Base-by-base conservation (phyloP, 2,113 vertebrate genomes). In the Sisor rabdophorus region DNA sequence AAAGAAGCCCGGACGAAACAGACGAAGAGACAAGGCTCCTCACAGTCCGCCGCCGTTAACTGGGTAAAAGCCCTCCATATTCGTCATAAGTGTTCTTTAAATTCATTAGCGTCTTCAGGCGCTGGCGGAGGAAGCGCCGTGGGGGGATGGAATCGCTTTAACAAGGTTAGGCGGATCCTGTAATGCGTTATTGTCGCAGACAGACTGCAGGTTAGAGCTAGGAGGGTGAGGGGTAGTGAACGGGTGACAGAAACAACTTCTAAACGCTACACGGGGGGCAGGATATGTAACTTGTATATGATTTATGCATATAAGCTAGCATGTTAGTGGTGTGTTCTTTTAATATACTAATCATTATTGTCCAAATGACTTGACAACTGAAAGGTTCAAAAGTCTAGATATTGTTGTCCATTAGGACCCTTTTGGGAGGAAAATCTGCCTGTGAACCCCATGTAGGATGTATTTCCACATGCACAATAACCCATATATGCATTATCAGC, bases 11-110 rank as follows among this genome's bases (percentile, higher is more conserved):
- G 64, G 85, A 86, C 83, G 53, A 85, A 88, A 91, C 87, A 89
- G 91, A 61, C 89, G 87, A 58, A 83, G 89, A 88, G 90, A 87
- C 84, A 75, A 73, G 90, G 91, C 90, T 91, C 91, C 91, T 89
- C 84, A 64, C 73, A 89, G 89, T 89, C 89, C 85, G 90, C 87
- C 86, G 88, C 89, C 88, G 89, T 89, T 90, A 87, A 90, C 90
- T 90, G 90, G 88, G 91, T 91, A 92, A 93, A 92, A 92, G 89
- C 91, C 88, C 88, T 88, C 90, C 87, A 90, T 90, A 90, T 92
- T 92, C 89, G 89, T 90, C 87, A 89, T 91, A 91, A 93, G 92
- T 93, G 92, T 93, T 91, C 91, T 89, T 91, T 93, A 93, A 93
- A 93, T 93, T 93, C 89, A 92, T 93, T 92, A 93, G 89, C 90